phyloP scores from a whole-genome alignment of 2,888 invertebrate species.

The Selenia dentaria region DNA sequence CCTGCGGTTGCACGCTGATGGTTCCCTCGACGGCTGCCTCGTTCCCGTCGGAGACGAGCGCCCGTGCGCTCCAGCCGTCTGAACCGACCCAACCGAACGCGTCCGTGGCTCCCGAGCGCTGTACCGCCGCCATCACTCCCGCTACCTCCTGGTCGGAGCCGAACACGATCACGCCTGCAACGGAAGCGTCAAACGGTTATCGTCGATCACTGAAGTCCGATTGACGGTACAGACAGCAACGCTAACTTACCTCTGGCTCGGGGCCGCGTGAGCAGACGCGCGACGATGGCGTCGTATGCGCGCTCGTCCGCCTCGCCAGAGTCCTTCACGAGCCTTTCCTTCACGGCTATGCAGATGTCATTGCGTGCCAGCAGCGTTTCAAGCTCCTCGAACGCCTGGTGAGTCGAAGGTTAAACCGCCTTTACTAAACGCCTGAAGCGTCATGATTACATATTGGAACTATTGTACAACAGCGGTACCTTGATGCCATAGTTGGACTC shows the following conservation, averaged over 20 bases:
- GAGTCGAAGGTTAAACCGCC: conserved; percentile 65
- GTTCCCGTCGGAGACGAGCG: conserved; percentile 93
- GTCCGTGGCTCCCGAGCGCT: conserved; percentile 92
- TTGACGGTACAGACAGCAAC: too few relatives aligned
- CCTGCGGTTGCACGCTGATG: conserved; percentile 96
- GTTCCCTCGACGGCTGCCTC: conserved; percentile 92
- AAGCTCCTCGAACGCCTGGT: conserved; percentile 96
- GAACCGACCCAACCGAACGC: conserved; percentile 98
- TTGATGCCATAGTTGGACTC: conserved; percentile 98
- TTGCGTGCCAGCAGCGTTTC: conserved; percentile 92
- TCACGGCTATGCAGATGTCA: conserved; percentile 96
- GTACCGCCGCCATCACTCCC: conserved; percentile 96
- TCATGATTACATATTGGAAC: too few relatives aligned
- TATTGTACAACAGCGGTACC: conserved; percentile 70
- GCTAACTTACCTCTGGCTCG: conserved; percentile 91
- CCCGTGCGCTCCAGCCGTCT: conserved; percentile 97
- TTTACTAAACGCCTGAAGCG: too few relatives aligned
- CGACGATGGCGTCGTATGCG: conserved; percentile 94
- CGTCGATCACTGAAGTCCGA: conserved; percentile 86
- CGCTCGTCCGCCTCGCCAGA: conserved; percentile 96
- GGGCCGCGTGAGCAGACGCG: conserved; percentile 91
- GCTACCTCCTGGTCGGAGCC: conserved; percentile 98
- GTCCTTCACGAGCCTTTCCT: conserved; percentile 97
- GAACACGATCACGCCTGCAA: conserved; percentile 95
- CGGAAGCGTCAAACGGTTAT: neutral